Evolutionary conservation across 2,888 invertebrate genomes (phyloP).

Genomic region (Callinectes sapidus): DNA sequence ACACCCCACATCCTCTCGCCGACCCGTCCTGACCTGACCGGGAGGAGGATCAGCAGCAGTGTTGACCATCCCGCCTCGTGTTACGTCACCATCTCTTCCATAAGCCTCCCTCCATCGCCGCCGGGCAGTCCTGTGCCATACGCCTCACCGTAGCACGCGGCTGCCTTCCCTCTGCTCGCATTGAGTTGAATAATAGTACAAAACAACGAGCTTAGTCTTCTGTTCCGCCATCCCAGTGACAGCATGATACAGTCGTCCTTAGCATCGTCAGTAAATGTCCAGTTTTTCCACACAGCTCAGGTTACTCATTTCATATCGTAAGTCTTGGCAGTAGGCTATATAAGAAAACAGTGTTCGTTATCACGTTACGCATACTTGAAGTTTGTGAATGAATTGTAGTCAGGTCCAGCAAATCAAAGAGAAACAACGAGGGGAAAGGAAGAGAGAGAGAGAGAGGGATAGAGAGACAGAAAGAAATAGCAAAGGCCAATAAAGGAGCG

Average conservation of each 20-base stretch:
- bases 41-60: not conserved
- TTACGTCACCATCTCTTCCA: not conserved
- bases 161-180: not conserved
- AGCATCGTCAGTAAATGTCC: not conserved
- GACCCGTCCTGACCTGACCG: constrained; percentile 25
- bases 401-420: not conserved
- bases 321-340: not conserved
- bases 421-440: not conserved
- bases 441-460: not conserved
- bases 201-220: constrained; percentile 22
- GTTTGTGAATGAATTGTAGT: not conserved
- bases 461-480: not conserved
- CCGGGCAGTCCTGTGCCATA: not conserved
- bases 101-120: not conserved
- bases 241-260: not conserved
- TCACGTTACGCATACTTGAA: not conserved
- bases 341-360: not conserved
- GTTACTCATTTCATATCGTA: not conserved
- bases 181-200: constrained; percentile 12
- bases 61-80: not conserved
- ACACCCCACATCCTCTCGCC: not conserved
- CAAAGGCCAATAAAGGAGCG: not conserved
- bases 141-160: not conserved
- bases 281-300: not conserved
- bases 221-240: not conserved